phyloP scores from a whole-genome alignment of 2,113 vertebrate genomes.

The Fregata magnificens region DNA sequence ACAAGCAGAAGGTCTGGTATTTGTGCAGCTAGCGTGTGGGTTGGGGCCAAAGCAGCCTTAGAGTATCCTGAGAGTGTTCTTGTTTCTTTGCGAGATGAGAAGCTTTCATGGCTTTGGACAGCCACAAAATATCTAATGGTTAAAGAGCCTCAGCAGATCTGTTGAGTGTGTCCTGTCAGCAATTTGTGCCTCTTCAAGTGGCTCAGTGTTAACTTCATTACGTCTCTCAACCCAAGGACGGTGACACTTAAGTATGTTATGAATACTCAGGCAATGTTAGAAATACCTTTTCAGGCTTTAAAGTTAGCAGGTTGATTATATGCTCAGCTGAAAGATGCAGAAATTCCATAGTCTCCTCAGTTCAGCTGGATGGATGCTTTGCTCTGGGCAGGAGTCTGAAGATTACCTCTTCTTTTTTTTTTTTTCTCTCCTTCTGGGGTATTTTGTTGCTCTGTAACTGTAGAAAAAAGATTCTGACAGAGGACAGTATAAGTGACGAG shows the following conservation, averaged over 20 bases:
- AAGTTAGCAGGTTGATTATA: not conserved
- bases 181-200: not conserved
- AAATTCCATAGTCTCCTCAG: not conserved
- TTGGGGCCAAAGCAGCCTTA: not conserved
- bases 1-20: not conserved
- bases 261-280: not conserved
- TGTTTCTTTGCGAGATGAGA: not conserved
- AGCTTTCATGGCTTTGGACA: not conserved
- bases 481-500: not conserved
- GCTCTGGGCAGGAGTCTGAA: not conserved
- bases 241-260: not conserved
- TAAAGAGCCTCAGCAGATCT: not conserved
- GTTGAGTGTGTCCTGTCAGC: not conserved
- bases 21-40: rapidly evolving
- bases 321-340: not conserved
- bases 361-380: not conserved
- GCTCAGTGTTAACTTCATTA: not conserved
- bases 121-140: not conserved
- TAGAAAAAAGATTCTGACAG: not conserved
- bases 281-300: not conserved
- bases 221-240: not conserved
- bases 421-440: not conserved
- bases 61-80: not conserved
- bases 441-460: not conserved
- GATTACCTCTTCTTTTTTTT: not conserved